These are phyloP conservation scores for Mionectes olivaceus DNA, from an alignment of 2,797 vertebrate genomes.

Conservation along the genomic window DNA sequence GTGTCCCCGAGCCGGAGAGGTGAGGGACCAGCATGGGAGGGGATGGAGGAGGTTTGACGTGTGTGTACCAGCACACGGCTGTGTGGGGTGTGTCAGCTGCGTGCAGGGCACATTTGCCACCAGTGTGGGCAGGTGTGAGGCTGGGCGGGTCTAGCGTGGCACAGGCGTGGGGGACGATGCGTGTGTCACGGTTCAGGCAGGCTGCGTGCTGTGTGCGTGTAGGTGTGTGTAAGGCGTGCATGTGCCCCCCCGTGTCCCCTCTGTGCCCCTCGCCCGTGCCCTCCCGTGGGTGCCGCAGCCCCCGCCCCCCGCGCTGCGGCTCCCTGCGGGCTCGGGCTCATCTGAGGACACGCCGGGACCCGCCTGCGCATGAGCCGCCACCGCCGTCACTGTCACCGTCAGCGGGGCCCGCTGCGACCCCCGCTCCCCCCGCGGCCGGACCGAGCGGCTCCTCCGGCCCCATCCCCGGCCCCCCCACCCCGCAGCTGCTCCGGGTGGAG, in stretches of 20 bases:
- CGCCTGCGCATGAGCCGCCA: constrained; percentile 10
- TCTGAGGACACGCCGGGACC: constrained; percentile 47
- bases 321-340: constrained; percentile 54
- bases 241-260: neutral
- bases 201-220: fast-evolving
- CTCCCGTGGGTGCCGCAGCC: neutral
- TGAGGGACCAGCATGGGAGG: fast-evolving
- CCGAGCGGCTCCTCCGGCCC: neutral
- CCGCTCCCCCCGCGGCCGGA: neutral
- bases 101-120: neutral
- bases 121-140: neutral
- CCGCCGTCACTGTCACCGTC: neutral
- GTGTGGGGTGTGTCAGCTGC: neutral
- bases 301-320: constrained; percentile 28
- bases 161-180: fast-evolving
- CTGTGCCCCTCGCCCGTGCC: neutral
- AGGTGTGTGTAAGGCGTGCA: no score
- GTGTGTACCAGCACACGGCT: neutral
- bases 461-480: neutral
- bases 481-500: neutral
- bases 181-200: neutral
- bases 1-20: fast-evolving
- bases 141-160: neutral
- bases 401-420: neutral
- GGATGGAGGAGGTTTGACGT: neutral